Percentiles rank a stretch among this genome's conserved stretches.
Evolutionary conservation across 2,888 invertebrate species (phyloP).

Genomic region (Ophonus ardosiacus): DNA sequence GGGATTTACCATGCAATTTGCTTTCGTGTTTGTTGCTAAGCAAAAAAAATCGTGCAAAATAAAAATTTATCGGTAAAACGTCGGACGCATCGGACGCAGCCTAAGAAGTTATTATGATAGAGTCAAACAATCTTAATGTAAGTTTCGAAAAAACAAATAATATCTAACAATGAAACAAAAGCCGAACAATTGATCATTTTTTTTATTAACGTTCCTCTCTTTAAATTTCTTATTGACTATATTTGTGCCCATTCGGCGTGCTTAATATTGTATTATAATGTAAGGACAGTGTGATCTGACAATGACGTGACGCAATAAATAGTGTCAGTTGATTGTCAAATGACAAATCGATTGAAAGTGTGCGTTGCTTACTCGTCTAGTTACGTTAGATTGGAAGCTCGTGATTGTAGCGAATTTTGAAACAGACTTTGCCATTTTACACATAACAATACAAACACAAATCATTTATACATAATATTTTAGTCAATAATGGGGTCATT

Average conservation of each 20-base stretch:
- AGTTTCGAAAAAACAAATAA: too few species aligned
- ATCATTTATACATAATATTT: background rate
- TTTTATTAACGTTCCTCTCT: background rate
- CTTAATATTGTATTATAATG: background rate
- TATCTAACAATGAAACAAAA: too few species aligned
- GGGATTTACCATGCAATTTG: too few species aligned
- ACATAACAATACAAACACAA: background rate
- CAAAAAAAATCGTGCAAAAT: too few species aligned
- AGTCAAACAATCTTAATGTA: too few species aligned
- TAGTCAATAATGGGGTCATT: background rate
- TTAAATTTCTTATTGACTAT: background rate
- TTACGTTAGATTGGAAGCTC: slow-evolving; percentile 13
- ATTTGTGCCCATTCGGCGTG: background rate
- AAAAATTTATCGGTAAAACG: too few species aligned
- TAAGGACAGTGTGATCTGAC: background rate
- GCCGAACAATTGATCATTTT: background rate
- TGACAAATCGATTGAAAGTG: slow-evolving; percentile 5
- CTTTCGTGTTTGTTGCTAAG: too few species aligned
- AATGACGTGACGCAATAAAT: background rate
- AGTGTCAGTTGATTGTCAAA: background rate
- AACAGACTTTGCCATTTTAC: background rate
- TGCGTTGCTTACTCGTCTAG: slow-evolving; percentile 14
- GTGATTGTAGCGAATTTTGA: slow-evolving; percentile 29
- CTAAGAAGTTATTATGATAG: too few species aligned
- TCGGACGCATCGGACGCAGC: too few species aligned